These are phyloP conservation scores for Folsomia candida DNA, from an alignment of 2,888 invertebrate genomes.

Conservation along the genomic window DNA sequence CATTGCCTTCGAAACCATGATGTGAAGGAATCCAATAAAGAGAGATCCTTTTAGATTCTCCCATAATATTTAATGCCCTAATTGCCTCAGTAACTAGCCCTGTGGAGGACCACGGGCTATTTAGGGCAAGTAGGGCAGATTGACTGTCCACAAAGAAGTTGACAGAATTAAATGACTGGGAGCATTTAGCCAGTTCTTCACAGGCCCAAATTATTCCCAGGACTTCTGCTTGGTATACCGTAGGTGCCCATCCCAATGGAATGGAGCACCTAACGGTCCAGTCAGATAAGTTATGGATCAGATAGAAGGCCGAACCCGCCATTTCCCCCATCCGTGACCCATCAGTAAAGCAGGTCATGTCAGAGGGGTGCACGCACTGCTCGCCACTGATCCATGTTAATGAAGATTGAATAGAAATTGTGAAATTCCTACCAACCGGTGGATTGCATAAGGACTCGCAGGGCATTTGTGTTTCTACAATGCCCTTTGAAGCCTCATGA, in stretches of 20 bases:
- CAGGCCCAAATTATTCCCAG: conserved; percentile 3
- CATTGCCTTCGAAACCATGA: conserved; percentile 20
- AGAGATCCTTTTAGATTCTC: background rate
- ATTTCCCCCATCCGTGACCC: background rate
- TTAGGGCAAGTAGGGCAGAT: conserved; percentile 11
- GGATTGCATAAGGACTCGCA: too few species aligned
- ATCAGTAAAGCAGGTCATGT: background rate
- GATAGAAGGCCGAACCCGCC: background rate
- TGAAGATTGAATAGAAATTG: too few species aligned
- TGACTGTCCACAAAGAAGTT: conserved; percentile 19
- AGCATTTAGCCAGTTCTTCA: background rate
- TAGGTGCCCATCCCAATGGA: conserved; percentile 6
- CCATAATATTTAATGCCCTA: background rate
- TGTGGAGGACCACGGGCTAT: conserved; percentile 7
- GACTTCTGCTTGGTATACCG: conserved; percentile 27
- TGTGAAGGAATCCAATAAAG: conserved; percentile 30
- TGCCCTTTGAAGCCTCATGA: too few species aligned
- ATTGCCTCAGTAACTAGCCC: conserved; percentile 8
- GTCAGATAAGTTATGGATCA: background rate
- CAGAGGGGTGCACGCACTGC: too few species aligned
- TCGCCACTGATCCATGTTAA: too few species aligned
- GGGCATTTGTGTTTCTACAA: too few species aligned
- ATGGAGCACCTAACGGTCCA: background rate
- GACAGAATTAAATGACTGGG: background rate
- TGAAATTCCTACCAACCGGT: too few species aligned